Conservation (phyloP, 1,140 invertebrate species). For the Gonioctena quinquepunctata region DNA sequence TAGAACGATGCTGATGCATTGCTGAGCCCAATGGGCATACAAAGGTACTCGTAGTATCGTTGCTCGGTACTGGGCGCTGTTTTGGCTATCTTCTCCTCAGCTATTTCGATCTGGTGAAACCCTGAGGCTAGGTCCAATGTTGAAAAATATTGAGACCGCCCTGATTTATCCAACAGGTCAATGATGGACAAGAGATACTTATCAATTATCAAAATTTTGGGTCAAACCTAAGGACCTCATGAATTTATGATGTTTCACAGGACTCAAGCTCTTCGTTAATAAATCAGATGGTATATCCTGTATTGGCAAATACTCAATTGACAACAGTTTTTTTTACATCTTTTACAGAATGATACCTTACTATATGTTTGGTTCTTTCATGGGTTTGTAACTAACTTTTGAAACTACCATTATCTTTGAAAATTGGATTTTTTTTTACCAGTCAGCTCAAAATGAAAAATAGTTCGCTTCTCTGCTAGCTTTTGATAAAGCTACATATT, state of each 20-base stretch:
- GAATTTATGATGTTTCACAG: background rate
- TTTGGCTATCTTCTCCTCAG: too few species aligned
- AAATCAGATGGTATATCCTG: conserved; percentile 37
- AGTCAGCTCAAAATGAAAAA: conserved; percentile 27
- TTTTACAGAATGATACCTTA: background rate
- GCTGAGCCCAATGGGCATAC: too few species aligned
- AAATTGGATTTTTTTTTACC: conserved; percentile 31
- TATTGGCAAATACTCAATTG: conserved; percentile 7
- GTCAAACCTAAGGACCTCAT: background rate
- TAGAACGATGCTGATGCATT: too few species aligned
- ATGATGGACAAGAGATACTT: too few species aligned
- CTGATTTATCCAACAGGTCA: too few species aligned
- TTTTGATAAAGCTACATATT: conserved; percentile 43
- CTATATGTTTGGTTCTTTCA: background rate
- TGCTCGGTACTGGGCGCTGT: too few species aligned
- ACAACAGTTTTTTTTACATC: background rate
- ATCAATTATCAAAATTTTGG: background rate
- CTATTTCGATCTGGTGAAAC: too few species aligned
- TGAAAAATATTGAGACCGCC: too few species aligned
- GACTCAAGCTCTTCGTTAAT: conserved; percentile 25
- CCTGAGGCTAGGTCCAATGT: too few species aligned
- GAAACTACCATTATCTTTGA: conserved; percentile 1
- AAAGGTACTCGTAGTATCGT: too few species aligned
- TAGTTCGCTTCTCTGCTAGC: conserved; percentile 43
- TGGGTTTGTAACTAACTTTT: background rate